Percentiles rank a stretch among this genome's conserved stretches.
These are phyloP conservation scores for Glyptemys insculpta DNA, from an alignment of 2,797 vertebrate species.

Conservation along the genomic window DNA sequence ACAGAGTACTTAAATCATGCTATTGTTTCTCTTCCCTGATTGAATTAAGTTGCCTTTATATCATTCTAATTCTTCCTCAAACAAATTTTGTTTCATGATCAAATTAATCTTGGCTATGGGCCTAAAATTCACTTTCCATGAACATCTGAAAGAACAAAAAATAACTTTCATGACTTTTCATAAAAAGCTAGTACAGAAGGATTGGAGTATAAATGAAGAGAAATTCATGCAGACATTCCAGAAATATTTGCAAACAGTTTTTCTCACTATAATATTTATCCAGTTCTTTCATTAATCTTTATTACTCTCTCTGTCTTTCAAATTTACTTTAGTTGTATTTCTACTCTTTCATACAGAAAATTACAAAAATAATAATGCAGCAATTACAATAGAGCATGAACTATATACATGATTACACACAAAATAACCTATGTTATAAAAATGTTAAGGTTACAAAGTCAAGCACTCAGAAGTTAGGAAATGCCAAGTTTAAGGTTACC, in stretches of 20 bases:
- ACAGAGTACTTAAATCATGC: neutral
- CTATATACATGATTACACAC: too few species aligned
- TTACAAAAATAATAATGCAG: neutral
- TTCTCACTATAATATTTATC: constrained; percentile 20
- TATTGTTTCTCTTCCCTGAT: constrained; percentile 30
- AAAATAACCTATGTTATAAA: neutral
- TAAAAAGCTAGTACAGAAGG: constrained; percentile 44
- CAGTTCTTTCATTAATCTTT: constrained; percentile 44
- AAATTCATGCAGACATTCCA: constrained; percentile 52
- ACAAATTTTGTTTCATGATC: constrained; percentile 68
- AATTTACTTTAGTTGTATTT: constrained; percentile 41
- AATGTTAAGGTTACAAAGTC: constrained; percentile 50
- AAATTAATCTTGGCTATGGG: constrained; percentile 58
- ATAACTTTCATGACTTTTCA: constrained; percentile 63
- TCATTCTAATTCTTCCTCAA: constrained; percentile 56
- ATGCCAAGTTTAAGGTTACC: neutral
- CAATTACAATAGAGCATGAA: too few species aligned
- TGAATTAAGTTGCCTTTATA: constrained; percentile 35
- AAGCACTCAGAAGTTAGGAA: neutral
- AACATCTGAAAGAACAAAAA: constrained; percentile 64
- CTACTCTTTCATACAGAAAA: neutral
- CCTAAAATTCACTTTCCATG: constrained; percentile 67
- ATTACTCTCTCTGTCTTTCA: constrained; percentile 10
- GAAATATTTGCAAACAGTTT: constrained; percentile 15
- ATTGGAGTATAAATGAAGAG: constrained; percentile 49